Conservation (phyloP, 1,140 invertebrate genomes). For the Lepidurus apus region DNA sequence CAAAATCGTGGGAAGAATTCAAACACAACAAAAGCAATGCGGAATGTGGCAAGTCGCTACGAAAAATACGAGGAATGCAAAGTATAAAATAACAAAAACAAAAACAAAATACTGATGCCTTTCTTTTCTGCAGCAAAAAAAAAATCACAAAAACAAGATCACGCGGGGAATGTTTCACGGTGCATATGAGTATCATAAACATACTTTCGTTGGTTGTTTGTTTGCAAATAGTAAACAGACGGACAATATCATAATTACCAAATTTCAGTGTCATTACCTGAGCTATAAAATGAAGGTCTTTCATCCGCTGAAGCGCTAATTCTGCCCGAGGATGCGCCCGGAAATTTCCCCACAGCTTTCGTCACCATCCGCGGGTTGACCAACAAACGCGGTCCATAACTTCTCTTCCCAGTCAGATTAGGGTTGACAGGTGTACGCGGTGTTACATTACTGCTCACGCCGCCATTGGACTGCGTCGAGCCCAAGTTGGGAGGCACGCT, state of each 20-base stretch:
- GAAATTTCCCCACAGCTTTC: slow-evolving; percentile 25
- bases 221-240: background rate
- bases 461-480: background rate
- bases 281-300: slow-evolving; percentile 28
- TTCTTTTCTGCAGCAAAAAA: background rate
- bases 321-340: background rate
- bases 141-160: background rate
- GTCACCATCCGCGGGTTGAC: slow-evolving; percentile 25
- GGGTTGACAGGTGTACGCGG: slow-evolving; percentile 31
- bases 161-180: slow-evolving; percentile 5
- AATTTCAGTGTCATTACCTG: slow-evolving; percentile 60
- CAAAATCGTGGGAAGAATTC: slow-evolving; percentile 27
- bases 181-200: slow-evolving; percentile 18
- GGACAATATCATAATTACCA: slow-evolving; percentile 51
- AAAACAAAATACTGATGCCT: background rate
- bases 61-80: background rate
- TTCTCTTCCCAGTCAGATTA: slow-evolving; percentile 38
- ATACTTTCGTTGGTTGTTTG: background rate
- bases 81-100: background rate
- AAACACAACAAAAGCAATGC: slow-evolving; percentile 26
- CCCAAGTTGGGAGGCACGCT: background rate
- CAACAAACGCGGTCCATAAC: slow-evolving; percentile 36
- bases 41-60: background rate
- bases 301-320: background rate
- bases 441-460: background rate